Base-by-base conservation (phyloP, 1,140 invertebrate genomes). In the Steinernema feltiae region DNA sequence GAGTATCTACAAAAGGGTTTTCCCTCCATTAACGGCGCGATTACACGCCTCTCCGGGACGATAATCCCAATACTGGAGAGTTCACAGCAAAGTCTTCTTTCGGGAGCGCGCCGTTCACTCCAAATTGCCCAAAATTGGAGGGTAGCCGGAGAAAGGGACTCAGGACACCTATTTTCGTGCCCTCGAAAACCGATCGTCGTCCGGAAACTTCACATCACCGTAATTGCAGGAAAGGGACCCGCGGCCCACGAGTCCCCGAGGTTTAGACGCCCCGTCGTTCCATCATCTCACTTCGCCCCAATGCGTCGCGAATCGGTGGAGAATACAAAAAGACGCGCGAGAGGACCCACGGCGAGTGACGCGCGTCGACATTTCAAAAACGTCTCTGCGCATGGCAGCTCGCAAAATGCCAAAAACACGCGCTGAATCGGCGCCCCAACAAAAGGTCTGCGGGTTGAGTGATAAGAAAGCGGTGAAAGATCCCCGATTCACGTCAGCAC, bases 391-490 rank as follows among this genome's bases (percentile, higher is more conserved):
- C 24, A 21, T 63, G 53, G 53, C 53, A 63, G 12, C n/a, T n/a
- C n/a, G n/a, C n/a, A n/a, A 41, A 41, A 63, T 63, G 53, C 53
- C 53, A 63, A 63, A 63, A 63, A 63, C 53, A 63, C 53, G 53
- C 53, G 53, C 24, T 21, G 24, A 15, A 63, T 21, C 35, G n/a
- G 53, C 53, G 24, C 7, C 7, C 7, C 53, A 63, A 63, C 7
- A 27, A 3, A 63, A 63, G 15, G 53, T 27, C 53, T 63, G 53
- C 53, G 15, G 24, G 24, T 27, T 21, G 53, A 63, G 53, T 63
- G 53, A 63, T 63, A 63, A 63, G 53, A 63, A 15, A 41, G 35
- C 35, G 35, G 35, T 18, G 7, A 41, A 41, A 18, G 35, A 7
- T 41, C 35, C 35, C 35, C 18, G 35, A 41, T 18, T 41, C 35